phyloP scores from a whole-genome alignment of 1,140 invertebrate genomes.

The Drosophila ohnishii region DNA sequence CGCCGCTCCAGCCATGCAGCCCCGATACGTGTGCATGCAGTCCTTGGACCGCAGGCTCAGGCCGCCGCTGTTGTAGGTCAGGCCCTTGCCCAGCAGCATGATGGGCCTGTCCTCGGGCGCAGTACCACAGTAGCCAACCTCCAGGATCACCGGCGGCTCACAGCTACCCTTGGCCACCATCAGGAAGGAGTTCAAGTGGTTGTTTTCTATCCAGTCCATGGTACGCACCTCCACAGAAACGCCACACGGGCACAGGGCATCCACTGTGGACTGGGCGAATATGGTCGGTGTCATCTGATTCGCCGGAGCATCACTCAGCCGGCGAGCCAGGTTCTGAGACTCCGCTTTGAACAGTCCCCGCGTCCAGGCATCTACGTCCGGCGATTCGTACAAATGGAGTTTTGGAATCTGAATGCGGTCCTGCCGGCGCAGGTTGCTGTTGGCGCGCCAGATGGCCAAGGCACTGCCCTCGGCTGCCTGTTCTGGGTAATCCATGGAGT shows the following conservation, averaged over 20 bases:
- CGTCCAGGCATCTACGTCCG: conserved; percentile 87
- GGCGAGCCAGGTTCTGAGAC: conserved; percentile 92
- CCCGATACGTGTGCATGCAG: conserved; percentile 93
- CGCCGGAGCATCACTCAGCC: conserved; percentile 91
- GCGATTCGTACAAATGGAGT: conserved; percentile 83
- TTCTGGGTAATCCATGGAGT: conserved; percentile 89
- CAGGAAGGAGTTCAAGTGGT: conserved; percentile 86
- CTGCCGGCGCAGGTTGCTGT: conserved; percentile 86
- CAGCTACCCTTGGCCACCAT: conserved; percentile 90
- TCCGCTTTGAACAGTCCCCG: conserved; percentile 89
- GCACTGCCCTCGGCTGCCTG: conserved; percentile 90
- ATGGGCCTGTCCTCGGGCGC: conserved; percentile 74
- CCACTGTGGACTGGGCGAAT: conserved; percentile 87
- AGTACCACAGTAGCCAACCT: conserved; percentile 72
- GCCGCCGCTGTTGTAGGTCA: conserved; percentile 86
- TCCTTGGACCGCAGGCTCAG: conserved; percentile 91
- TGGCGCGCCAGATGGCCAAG: conserved; percentile 87
- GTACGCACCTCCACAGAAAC: conserved; percentile 89
- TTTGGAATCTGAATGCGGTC: conserved; percentile 84
- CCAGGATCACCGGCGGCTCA: conserved; percentile 85
- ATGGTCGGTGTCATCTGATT: conserved; percentile 94
- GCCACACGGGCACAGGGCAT: conserved; percentile 84
- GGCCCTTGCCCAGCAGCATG: conserved; percentile 68
- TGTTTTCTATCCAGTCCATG: conserved; percentile 82
- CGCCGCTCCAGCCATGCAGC: conserved; percentile 88